Percentiles rank a stretch among this genome's conserved stretches.
These are phyloP conservation scores for Cantharis nigra DNA, from an alignment of 2,888 invertebrate species.

Conservation along the genomic window DNA sequence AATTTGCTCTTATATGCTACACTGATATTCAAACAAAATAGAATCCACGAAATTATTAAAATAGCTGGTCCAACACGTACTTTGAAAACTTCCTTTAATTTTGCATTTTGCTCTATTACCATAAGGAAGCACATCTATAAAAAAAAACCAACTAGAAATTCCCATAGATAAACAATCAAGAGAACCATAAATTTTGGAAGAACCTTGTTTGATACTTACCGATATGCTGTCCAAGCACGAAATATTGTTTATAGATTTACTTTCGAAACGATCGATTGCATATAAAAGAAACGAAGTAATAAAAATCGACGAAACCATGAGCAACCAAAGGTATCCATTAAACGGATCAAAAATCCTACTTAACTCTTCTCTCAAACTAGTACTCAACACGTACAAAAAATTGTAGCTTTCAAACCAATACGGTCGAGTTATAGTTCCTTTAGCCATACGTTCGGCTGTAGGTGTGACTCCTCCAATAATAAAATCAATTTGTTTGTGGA, in stretches of 20 bases:
- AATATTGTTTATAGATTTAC: background rate
- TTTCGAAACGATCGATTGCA: slow-evolving; percentile 1
- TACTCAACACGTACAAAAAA: slow-evolving; percentile 25
- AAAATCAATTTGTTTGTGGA: slow-evolving; percentile 6
- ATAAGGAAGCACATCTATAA: slow-evolving; percentile 7
- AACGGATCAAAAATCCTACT: slow-evolving; percentile 26
- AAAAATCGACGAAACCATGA: slow-evolving; percentile 2
- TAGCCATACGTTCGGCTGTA: slow-evolving; percentile 17
- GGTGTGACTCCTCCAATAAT: slow-evolving; percentile 17
- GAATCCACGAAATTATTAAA: slow-evolving; percentile 21
- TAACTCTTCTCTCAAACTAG: slow-evolving; percentile 17
- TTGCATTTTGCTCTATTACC: slow-evolving; percentile 15
- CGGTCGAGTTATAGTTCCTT: slow-evolving; percentile 20
- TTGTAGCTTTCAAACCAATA: slow-evolving; percentile 27
- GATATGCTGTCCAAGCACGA: slow-evolving; percentile 12
- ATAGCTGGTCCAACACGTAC: background rate
- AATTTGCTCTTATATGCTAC: slow-evolving; percentile 28
- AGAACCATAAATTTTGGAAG: background rate
- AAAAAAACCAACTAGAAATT: background rate
- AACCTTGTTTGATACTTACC: slow-evolving; percentile 3
- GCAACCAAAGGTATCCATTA: slow-evolving; percentile 10
- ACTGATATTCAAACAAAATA: slow-evolving; percentile 18
- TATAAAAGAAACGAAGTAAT: slow-evolving; percentile 10
- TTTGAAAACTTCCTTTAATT: slow-evolving; percentile 10
- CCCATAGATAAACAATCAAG: background rate